Base-by-base conservation (phyloP, 2,797 vertebrate genomes). In the Malurus splendens region DNA sequence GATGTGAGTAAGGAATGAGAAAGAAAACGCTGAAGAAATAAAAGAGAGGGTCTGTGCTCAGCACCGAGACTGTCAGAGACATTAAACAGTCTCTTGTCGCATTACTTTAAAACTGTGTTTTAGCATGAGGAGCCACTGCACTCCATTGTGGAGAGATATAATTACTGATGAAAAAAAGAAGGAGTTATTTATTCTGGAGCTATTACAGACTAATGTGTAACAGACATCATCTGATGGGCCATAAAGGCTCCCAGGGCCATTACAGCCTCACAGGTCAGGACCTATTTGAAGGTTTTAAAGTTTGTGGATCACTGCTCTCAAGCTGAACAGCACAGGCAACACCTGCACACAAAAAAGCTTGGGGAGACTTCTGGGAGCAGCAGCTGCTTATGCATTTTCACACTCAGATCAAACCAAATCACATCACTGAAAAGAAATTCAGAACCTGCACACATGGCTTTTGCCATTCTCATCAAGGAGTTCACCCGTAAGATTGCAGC, bases 201-300 rank as follows among this genome's bases (percentile, higher is more conserved):
- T 92, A 65, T 87, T 92, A 92, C 74, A 71, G 85, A 64, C 67
- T 94, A 89, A 93, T 82, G 85, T 71, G 82, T 76, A 93, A 86
- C 92, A 93, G 94, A 77, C 95, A 93, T 92, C 82, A 88, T 79
- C 85, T 3, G 3, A 90, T 48, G 77, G 74, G 67, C 89, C 1
- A 0, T n/a, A 86, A 86, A 82, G 80, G 60, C 87, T 93, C 87
- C 2, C 2, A 84, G 54, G 71, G 54, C 82, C 80, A 92, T 93
- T 93, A 94, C 28, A 79, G 85, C 56, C 74, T 79, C 71, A n/a
- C 74, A 86, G 85, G 89, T 92, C 94, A 92, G 84, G 89, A 93
- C 74, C 82, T 79, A 28, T 47, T 57, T 82, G 64, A 93, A 93
- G 64, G 74, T 64, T 93, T 94, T 82, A 55, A 89, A 86, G 82